A percentile compares a stretch with the other conserved stretches of the same genome.
Conservation (phyloP, 2,888 invertebrate genomes). For the Rotaria socialis region DNA sequence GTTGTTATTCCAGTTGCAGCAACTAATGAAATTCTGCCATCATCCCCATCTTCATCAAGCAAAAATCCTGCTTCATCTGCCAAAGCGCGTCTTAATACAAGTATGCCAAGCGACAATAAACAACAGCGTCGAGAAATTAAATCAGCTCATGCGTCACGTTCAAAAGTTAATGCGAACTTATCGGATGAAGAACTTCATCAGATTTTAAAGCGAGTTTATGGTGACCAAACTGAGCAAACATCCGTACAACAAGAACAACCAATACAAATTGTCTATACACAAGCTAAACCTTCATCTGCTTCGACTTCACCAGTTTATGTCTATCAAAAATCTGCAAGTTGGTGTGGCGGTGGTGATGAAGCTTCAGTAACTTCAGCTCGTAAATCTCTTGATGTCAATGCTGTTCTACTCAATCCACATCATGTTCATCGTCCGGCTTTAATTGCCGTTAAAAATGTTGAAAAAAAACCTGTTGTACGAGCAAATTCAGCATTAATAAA, state of each 20-base stretch:
- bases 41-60: neutral
- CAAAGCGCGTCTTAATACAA: neutral
- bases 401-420: neutral
- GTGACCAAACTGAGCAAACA: neutral
- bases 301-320: neutral
- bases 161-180: neutral
- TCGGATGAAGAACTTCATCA: neutral
- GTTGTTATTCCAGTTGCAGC: neutral
- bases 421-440: conserved; percentile 8
- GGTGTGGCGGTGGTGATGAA: neutral
- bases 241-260: neutral
- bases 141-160: neutral
- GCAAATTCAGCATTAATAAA: neutral
- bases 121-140: neutral
- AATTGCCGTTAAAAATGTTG: neutral
- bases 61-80: neutral
- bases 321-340: neutral
- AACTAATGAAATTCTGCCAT: neutral
- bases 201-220: neutral
- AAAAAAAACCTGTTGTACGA: neutral
- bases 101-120: neutral
- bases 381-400: neutral
- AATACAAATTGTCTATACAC: neutral
- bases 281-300: neutral
- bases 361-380: neutral